phyloP scores from a whole-genome alignment of 2,797 vertebrate species.

The Thalassophryne amazonica region DNA sequence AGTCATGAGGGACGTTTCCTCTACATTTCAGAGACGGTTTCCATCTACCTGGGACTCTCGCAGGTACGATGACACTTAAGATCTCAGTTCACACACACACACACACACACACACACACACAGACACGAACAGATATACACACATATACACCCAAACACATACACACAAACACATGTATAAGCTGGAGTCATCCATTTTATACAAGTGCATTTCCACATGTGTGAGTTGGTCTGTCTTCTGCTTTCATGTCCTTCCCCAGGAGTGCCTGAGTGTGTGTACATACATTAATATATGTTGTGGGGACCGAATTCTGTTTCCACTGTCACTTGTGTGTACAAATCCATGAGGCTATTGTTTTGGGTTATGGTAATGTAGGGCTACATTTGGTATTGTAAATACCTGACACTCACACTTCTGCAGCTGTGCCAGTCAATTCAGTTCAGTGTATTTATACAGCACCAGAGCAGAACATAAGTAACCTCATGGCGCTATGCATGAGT shows the following conservation, averaged over 20 bases:
- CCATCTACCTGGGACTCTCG: slow-evolving; percentile 91
- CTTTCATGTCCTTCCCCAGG: slow-evolving; percentile 47
- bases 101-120: neutral
- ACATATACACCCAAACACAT: slow-evolving; percentile 2
- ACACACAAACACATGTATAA: slow-evolving; percentile 3
- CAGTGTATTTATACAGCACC: no score
- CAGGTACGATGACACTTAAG: slow-evolving; percentile 78
- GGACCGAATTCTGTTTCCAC: no score
- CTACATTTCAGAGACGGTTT: slow-evolving; percentile 93
- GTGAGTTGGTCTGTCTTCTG: slow-evolving; percentile 24
- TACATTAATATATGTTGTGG: no score
- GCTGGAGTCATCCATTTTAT: slow-evolving; percentile 41
- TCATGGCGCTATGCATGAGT: no score
- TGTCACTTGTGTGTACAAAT: no score
- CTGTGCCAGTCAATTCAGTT: no score
- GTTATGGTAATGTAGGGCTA: no score
- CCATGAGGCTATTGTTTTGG: no score
- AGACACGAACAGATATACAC: neutral
- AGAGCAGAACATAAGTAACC: no score
- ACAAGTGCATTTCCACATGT: slow-evolving; percentile 43
- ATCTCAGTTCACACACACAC: slow-evolving; percentile 13
- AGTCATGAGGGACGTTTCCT: slow-evolving; percentile 90
- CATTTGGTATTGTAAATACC: no score
- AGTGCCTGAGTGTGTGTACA: slow-evolving; percentile 20
- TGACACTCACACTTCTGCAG: no score